A percentile compares a stretch with the other conserved stretches of the same genome.
Evolutionary conservation across 2,888 invertebrate genomes (phyloP).

Genomic region (Ophraella communa): DNA sequence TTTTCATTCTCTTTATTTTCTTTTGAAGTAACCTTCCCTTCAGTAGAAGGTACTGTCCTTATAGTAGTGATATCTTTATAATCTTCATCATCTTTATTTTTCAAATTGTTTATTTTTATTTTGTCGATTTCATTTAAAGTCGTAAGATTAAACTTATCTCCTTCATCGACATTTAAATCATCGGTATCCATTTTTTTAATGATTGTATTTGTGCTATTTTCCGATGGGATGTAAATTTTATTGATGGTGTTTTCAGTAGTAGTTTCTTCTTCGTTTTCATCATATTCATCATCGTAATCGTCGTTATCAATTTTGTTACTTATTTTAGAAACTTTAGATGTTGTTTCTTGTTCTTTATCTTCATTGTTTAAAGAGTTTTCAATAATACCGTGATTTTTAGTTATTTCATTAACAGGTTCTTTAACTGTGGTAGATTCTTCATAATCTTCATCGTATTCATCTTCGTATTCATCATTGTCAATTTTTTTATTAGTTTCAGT

Average conservation of each 20-base stretch:
- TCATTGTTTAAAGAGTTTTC: not conserved
- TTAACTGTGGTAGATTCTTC: not conserved
- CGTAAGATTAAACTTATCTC: no score
- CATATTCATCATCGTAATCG: not conserved
- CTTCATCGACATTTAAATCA: not conserved
- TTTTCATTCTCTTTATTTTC: not conserved
- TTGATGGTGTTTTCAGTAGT: no score
- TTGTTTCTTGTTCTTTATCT: not conserved
- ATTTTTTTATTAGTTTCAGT: not conserved
- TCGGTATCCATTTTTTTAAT: not conserved
- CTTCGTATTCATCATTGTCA: not conserved
- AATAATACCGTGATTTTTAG: no score
- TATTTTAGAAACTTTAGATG: not conserved
- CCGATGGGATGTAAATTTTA: no score
- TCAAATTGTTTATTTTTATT: not conserved
- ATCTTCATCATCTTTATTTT: not conserved
- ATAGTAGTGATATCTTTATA: not conserved
- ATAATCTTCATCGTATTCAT: not conserved
- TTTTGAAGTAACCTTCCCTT: not conserved
- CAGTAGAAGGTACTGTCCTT: not conserved
- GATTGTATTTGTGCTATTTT: not conserved
- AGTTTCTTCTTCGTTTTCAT: not conserved
- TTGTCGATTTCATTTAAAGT: no score
- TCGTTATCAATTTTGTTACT: not conserved
- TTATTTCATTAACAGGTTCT: not conserved